Evolutionary conservation across 2,888 invertebrate genomes (phyloP).

Genomic region (Caenorhabditis plicata): DNA sequence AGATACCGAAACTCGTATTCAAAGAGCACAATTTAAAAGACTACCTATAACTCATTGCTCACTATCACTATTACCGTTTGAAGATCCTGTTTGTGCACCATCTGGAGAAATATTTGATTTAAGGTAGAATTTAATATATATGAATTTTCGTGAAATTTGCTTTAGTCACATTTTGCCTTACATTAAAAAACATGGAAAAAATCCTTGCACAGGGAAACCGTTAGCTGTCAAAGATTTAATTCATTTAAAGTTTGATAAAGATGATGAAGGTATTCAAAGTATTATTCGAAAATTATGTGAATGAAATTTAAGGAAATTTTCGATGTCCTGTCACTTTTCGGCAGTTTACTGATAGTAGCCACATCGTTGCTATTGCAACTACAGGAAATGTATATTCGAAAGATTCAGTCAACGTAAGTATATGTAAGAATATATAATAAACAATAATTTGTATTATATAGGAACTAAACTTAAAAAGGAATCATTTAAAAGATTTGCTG

Average conservation of each 20-base stretch:
- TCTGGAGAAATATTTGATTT: constrained; percentile 92
- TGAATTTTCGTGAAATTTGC: background rate
- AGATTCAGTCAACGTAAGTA: constrained; percentile 71
- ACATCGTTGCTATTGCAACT: constrained; percentile 83
- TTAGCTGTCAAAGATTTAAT: constrained; percentile 80
- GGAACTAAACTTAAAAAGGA: constrained; percentile 89
- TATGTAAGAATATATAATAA: background rate
- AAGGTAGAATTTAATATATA: constrained; percentile 68
- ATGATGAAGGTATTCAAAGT: too few relatives aligned
- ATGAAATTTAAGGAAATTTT: too few relatives aligned
- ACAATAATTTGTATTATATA: constrained; percentile 6
- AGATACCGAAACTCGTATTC: constrained; percentile 58
- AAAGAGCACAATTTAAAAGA: constrained; percentile 77
- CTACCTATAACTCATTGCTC: constrained; percentile 77
- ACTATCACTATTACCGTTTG: constrained; percentile 86
- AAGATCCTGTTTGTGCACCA: constrained; percentile 84
- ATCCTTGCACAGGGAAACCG: constrained; percentile 89
- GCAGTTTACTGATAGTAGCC: constrained; percentile 86
- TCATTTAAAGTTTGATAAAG: constrained; percentile 85
- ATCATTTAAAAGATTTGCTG: constrained; percentile 78
- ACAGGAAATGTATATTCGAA: constrained; percentile 93
- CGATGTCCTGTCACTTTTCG: constrained; percentile 65
- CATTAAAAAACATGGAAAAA: constrained; percentile 78
- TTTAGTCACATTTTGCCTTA: constrained; percentile 61
- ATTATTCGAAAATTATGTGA: too few relatives aligned